These are phyloP conservation scores for Philonicus albiceps DNA, from an alignment of 2,888 invertebrate species.

Conservation along the genomic window DNA sequence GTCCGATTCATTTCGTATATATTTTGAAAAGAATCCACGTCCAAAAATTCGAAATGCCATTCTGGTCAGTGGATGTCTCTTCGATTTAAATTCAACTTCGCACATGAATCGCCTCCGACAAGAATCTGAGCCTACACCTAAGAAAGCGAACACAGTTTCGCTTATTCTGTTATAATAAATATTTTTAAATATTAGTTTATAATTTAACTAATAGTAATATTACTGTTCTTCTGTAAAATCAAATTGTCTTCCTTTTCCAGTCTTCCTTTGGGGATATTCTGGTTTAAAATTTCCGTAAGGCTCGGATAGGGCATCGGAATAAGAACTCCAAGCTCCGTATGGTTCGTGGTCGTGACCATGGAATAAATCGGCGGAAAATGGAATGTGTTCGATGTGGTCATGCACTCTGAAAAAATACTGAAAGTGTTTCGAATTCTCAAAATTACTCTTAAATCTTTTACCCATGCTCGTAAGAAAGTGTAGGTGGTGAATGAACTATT, in stretches of 20 bases:
- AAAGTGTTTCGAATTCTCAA: neutral
- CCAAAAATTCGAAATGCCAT: slow-evolving; percentile 62
- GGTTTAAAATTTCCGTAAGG: neutral
- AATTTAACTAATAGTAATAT: neutral
- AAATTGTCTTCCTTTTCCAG: slow-evolving; percentile 21
- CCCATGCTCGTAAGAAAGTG: slow-evolving; percentile 59
- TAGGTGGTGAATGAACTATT: slow-evolving; percentile 50
- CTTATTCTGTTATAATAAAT: slow-evolving; percentile 55
- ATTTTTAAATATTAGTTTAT: neutral
- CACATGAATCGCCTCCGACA: slow-evolving; percentile 66
- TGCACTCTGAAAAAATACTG: neutral
- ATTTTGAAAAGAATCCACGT: slow-evolving; percentile 58
- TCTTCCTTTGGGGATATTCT: neutral
- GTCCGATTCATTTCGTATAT: slow-evolving; percentile 55
- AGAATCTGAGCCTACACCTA: slow-evolving; percentile 59
- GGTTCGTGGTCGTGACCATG: slow-evolving; percentile 47
- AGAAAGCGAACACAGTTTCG: slow-evolving; percentile 60
- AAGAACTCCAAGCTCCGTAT: slow-evolving; percentile 48
- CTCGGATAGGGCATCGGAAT: slow-evolving; percentile 43
- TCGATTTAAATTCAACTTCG: slow-evolving; percentile 64
- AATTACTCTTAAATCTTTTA: slow-evolving; percentile 50
- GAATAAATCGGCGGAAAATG: slow-evolving; percentile 52
- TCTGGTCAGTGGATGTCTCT: slow-evolving; percentile 58
- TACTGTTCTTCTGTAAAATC: slow-evolving; percentile 24
- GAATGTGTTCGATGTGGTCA: slow-evolving; percentile 52